phyloP scores from a whole-genome alignment of 2,888 invertebrate genomes.

The Malthinus flaveolus region DNA sequence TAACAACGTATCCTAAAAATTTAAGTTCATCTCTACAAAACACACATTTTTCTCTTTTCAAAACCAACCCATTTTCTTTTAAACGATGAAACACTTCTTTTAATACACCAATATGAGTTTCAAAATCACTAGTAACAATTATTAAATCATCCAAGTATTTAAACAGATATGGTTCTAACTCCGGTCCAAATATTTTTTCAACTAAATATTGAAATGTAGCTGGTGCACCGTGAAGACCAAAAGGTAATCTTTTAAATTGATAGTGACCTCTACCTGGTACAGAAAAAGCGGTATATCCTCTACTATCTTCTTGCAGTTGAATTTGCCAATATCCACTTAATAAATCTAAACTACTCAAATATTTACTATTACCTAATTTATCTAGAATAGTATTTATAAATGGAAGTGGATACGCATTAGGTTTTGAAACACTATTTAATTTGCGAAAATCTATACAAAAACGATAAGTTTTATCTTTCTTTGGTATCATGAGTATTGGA shows the following conservation, averaged over 20 bases:
- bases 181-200: neutral
- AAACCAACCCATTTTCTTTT: slow-evolving; percentile 13
- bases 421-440: neutral
- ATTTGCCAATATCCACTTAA: slow-evolving; percentile 2
- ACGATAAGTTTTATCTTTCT: neutral
- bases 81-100: slow-evolving; percentile 6
- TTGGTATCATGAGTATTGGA: slow-evolving; percentile 6
- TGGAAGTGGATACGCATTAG: neutral
- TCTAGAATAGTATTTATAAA: neutral
- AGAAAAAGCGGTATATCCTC: neutral
- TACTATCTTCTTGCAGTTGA: neutral
- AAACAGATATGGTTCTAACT: slow-evolving; percentile 6
- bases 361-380: neutral
- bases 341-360: neutral
- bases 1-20: neutral
- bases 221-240: neutral
- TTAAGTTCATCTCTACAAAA: neutral
- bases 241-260: slow-evolving; percentile 7
- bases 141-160: slow-evolving; percentile 9
- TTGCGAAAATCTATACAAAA: slow-evolving; percentile 6
- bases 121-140: neutral
- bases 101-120: slow-evolving; percentile 5
- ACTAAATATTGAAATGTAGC: slow-evolving; percentile 2
- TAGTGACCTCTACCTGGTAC: neutral
- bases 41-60: slow-evolving; percentile 37